Conservation (phyloP, 2,797 vertebrate genomes). For the Alauda arvensis region DNA sequence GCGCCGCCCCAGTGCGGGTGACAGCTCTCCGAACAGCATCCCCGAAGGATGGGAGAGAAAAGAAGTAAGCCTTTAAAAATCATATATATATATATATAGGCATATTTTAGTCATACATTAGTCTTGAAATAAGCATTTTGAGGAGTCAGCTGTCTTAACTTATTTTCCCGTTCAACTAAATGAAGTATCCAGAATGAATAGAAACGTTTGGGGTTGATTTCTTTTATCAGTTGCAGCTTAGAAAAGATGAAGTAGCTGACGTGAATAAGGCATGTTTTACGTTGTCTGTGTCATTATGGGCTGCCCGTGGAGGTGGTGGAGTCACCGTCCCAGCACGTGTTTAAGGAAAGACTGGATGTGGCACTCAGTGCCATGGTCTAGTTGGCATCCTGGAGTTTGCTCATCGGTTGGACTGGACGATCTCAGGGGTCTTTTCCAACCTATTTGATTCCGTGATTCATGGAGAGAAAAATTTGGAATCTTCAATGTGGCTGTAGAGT, state of each 20-base stretch:
- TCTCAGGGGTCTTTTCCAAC: background rate
- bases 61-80: slow-evolving; percentile 42
- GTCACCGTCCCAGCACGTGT: background rate
- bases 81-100: accelerated
- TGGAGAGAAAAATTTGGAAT: background rate
- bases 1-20: background rate
- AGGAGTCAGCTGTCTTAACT: background rate
- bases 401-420: background rate
- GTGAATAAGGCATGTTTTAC: background rate
- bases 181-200: background rate
- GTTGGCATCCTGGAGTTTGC: background rate
- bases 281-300: background rate
- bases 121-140: background rate
- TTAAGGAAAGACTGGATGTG: background rate
- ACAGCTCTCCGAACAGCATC: background rate
- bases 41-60: slow-evolving; percentile 53
- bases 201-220: background rate
- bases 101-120: background rate
- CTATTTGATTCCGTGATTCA: background rate
- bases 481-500: background rate
- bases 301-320: background rate
- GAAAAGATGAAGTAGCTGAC: background rate
- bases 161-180: background rate
- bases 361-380: too few relatives aligned
- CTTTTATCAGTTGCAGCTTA: background rate